phyloP scores from a whole-genome alignment of 2,888 invertebrate genomes.

The Scaptomyza reducta region DNA sequence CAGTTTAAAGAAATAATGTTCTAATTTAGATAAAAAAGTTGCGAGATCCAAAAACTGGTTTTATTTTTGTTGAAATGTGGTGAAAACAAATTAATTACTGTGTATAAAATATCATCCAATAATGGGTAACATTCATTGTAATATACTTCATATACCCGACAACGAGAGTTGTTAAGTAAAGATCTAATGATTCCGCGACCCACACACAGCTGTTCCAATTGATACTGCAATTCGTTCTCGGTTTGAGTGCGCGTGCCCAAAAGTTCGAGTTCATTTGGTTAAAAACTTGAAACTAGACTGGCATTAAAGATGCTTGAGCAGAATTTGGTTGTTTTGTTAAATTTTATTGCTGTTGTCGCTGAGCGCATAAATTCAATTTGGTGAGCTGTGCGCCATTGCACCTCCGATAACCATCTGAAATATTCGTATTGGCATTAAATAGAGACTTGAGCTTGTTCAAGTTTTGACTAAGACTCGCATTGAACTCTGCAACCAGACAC shows the following conservation, averaged over 20 bases:
- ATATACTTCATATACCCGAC: not conserved
- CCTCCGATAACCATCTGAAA: conserved; percentile 45
- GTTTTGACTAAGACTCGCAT: conserved; percentile 16
- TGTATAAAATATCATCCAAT: not conserved
- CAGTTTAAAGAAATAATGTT: conserved; percentile 2
- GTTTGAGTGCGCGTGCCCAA: conserved; percentile 32
- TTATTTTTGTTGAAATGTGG: not conserved
- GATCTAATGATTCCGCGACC: conserved; percentile 4
- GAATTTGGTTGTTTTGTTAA: conserved; percentile 13
- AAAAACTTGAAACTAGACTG: conserved; percentile 6
- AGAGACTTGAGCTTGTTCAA: conserved; percentile 9
- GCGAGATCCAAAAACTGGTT: not conserved
- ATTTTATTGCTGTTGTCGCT: conserved; percentile 19
- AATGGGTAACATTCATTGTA: no score
- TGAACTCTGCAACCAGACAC: conserved; percentile 26
- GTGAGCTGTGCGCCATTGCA: conserved; percentile 56
- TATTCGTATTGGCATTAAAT: conserved; percentile 16
- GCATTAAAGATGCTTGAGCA: conserved; percentile 19
- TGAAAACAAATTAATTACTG: not conserved
- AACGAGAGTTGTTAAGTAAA: not conserved
- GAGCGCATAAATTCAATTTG: conserved; percentile 42
- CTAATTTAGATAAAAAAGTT: not conserved
- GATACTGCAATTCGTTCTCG: conserved; percentile 32
- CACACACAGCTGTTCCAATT: conserved; percentile 25
- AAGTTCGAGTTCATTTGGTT: conserved; percentile 12